Evolutionary conservation across 2,113 vertebrate genomes (phyloP).

Genomic region (Antennarius striatus): DNA sequence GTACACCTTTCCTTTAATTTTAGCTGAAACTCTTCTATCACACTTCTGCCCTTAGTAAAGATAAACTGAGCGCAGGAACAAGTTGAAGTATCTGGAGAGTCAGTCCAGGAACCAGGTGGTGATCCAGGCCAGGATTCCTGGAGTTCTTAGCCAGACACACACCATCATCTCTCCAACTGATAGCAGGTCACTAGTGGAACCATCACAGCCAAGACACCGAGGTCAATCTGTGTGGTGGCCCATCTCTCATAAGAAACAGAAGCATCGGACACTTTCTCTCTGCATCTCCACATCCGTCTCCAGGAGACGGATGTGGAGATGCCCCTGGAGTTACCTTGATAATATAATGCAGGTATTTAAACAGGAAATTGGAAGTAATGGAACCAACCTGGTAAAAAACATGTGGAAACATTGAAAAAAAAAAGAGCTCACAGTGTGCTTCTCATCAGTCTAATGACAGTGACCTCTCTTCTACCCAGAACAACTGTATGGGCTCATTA

Average conservation of each 20-base stretch:
- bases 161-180: too few relatives aligned
- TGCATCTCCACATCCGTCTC: not conserved
- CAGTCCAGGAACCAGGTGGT: too few relatives aligned
- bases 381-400: slow-evolving; percentile 21
- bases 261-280: slow-evolving; percentile 6
- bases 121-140: too few relatives aligned
- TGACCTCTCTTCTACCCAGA: slow-evolving; percentile 36
- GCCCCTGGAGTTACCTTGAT: slow-evolving; percentile 16
- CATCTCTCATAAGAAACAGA: not conserved
- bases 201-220: too few relatives aligned
- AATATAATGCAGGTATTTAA: slow-evolving; percentile 24
- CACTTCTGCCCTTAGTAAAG: too few relatives aligned
- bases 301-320: not conserved
- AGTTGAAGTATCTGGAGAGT: too few relatives aligned
- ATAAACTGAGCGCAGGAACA: too few relatives aligned
- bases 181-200: too few relatives aligned
- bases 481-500: slow-evolving; percentile 26
- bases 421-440: slow-evolving; percentile 7
- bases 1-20: too few relatives aligned
- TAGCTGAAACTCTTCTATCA: too few relatives aligned
- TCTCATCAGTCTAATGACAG: slow-evolving; percentile 34
- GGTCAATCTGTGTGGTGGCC: too few relatives aligned
- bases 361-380: slow-evolving; percentile 3
- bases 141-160: too few relatives aligned
- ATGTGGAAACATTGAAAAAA: slow-evolving; percentile 18